phyloP scores from a whole-genome alignment of 1,140 invertebrate species.

The Archegozetes longisetosus region DNA sequence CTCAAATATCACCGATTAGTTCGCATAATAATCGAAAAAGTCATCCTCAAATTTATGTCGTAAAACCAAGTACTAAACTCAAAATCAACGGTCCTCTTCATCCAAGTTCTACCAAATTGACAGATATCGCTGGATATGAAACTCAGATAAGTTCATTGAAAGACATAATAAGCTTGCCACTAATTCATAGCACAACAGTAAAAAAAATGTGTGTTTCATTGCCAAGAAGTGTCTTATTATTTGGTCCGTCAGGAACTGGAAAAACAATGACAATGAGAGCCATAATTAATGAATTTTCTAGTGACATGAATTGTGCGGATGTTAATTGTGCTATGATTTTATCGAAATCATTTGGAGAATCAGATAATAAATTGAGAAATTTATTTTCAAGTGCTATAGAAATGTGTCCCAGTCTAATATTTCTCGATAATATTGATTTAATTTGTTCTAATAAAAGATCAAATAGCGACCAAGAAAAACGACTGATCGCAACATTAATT shows the following conservation, averaged over 20 bases:
- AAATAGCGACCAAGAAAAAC: slow-evolving; percentile 51
- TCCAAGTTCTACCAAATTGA: no score
- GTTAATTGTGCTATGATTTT: slow-evolving; percentile 5
- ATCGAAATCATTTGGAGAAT: slow-evolving; percentile 8
- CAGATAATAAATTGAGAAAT: slow-evolving; percentile 6
- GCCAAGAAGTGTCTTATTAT: slow-evolving; percentile 91
- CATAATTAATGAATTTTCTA: neutral
- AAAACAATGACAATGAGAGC: slow-evolving; percentile 99
- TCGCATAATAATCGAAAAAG: no score
- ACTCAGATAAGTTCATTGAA: slow-evolving; percentile 98
- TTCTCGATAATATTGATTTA: slow-evolving; percentile 61
- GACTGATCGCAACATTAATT: slow-evolving; percentile 47
- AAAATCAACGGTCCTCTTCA: no score
- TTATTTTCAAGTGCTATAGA: slow-evolving; percentile 7
- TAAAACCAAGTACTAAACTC: no score
- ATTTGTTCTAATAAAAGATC: slow-evolving; percentile 46
- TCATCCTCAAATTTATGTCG: no score
- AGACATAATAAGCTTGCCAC: slow-evolving; percentile 90
- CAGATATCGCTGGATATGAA: slow-evolving; percentile 95
- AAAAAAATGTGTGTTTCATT: slow-evolving; percentile 93
- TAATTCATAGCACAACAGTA: slow-evolving; percentile 71
- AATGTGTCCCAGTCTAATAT: slow-evolving; percentile 43
- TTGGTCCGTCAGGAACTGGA: slow-evolving; percentile 88
- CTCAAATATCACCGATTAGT: no score
- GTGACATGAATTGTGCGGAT: slow-evolving; percentile 2